Percentiles rank a stretch among this genome's conserved stretches.
These are phyloP conservation scores for Keiferia lycopersicella DNA, from an alignment of 2,888 invertebrate species.

Conservation along the genomic window DNA sequence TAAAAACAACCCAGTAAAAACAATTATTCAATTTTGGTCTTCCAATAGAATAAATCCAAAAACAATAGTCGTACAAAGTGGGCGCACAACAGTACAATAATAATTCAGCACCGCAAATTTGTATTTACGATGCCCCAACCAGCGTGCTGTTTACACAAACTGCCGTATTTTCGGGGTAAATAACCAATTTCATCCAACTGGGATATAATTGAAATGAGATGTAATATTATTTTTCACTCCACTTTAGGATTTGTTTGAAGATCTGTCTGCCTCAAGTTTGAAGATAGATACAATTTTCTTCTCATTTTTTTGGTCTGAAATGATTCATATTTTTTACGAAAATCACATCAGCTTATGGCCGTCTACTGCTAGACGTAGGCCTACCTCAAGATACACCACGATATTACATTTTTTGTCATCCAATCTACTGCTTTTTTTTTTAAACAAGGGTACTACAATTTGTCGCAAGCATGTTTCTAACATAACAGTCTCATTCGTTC, in stretches of 20 bases:
- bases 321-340: background rate
- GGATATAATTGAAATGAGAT: conserved; percentile 8
- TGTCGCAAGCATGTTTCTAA: too few relatives aligned
- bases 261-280: background rate
- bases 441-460: too few relatives aligned
- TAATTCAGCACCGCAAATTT: conserved; percentile 16
- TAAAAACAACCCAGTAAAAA: too few relatives aligned
- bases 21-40: background rate
- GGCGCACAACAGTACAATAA: background rate
- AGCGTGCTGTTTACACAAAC: conserved; percentile 6
- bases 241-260: conserved; percentile 1
- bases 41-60: background rate
- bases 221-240: conserved; percentile 2
- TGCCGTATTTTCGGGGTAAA: conserved; percentile 15
- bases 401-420: too few relatives aligned
- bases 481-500: too few relatives aligned
- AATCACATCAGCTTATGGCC: too few relatives aligned
- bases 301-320: background rate
- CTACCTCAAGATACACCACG: too few relatives aligned
- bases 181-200: background rate
- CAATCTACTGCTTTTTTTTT: too few relatives aligned
- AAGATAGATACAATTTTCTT: background rate
- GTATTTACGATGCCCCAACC: background rate
- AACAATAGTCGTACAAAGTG: background rate
- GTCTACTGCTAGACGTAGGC: too few relatives aligned